A percentile compares a stretch with the other conserved stretches of the same genome.
Evolutionary conservation across 2,113 vertebrate genomes (phyloP).

Genomic region (Hemichromis elongatus): DNA sequence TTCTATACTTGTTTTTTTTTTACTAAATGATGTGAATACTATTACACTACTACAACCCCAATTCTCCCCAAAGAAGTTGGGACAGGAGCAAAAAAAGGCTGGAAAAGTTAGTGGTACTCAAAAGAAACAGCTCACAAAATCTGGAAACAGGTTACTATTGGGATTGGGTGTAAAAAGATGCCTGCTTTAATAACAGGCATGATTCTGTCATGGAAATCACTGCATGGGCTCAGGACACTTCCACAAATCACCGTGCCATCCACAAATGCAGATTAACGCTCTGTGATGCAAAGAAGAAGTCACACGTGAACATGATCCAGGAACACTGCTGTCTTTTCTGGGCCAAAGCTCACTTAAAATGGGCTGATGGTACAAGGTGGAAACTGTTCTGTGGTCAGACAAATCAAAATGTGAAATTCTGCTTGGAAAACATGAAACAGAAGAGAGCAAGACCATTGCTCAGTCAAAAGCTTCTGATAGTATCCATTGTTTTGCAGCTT

Average conservation of each 20-base stretch:
- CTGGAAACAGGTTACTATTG: neutral
- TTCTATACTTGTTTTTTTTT: neutral
- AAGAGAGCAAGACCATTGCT: neutral
- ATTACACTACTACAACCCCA: neutral
- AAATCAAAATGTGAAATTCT: neutral
- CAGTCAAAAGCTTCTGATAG: neutral
- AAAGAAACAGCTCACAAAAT: neutral
- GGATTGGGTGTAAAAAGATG: neutral
- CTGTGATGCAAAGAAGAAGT: neutral
- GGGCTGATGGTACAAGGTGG: neutral
- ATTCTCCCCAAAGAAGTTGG: neutral
- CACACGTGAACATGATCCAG: neutral
- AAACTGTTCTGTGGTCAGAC: neutral
- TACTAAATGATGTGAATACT: neutral
- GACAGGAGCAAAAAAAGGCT: neutral
- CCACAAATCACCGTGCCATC: neutral
- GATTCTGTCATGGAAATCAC: neutral
- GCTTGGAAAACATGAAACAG: neutral
- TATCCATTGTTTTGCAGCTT: neutral
- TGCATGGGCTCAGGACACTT: neutral
- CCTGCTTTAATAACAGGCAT: neutral
- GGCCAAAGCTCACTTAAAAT: neutral
- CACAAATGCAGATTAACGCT: neutral
- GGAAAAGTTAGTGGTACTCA: neutral
- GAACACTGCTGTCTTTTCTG: neutral